A percentile compares a stretch with the other conserved stretches of the same genome.
These are phyloP conservation scores for Oostethus manadensis DNA, from an alignment of 2,113 vertebrate species.

Conservation along the genomic window DNA sequence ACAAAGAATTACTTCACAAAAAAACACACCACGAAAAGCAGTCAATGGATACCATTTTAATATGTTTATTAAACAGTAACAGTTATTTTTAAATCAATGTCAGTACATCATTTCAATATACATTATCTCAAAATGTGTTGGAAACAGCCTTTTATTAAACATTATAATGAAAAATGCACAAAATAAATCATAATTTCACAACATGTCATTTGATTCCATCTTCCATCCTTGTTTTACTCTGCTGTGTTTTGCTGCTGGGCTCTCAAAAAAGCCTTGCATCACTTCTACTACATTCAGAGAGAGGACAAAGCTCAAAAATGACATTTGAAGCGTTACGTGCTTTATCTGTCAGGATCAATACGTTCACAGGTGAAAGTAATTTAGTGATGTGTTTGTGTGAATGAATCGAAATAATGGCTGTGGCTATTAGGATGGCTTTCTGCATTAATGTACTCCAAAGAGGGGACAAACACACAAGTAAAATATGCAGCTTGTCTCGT, in stretches of 20 bases:
- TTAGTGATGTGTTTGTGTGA: slow-evolving; percentile 44
- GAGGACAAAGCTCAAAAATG: slow-evolving; percentile 15
- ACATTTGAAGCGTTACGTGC: slow-evolving; percentile 15
- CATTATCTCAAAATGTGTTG: too few relatives aligned
- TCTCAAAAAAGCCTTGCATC: too few relatives aligned
- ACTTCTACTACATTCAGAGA: too few relatives aligned
- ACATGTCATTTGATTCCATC: too few relatives aligned
- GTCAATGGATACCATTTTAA: not conserved
- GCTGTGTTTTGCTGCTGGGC: too few relatives aligned
- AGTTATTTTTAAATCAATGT: too few relatives aligned
- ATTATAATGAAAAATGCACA: not conserved
- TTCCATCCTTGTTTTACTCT: too few relatives aligned
- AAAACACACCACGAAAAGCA: not conserved
- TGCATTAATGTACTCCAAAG: slow-evolving; percentile 55
- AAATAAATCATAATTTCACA: not conserved
- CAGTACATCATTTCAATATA: too few relatives aligned
- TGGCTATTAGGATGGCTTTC: slow-evolving; percentile 38
- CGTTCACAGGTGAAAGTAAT: slow-evolving; percentile 51
- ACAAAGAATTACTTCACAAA: not conserved
- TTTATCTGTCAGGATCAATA: slow-evolving; percentile 49
- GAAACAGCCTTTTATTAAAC: not conserved
- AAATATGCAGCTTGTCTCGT: slow-evolving; percentile 51
- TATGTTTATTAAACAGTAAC: not conserved
- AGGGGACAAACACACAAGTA: slow-evolving; percentile 60
- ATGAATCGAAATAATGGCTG: slow-evolving; percentile 57